Evolutionary conservation across 2,113 vertebrate species (phyloP).

Genomic region (Colossoma macropomum): DNA sequence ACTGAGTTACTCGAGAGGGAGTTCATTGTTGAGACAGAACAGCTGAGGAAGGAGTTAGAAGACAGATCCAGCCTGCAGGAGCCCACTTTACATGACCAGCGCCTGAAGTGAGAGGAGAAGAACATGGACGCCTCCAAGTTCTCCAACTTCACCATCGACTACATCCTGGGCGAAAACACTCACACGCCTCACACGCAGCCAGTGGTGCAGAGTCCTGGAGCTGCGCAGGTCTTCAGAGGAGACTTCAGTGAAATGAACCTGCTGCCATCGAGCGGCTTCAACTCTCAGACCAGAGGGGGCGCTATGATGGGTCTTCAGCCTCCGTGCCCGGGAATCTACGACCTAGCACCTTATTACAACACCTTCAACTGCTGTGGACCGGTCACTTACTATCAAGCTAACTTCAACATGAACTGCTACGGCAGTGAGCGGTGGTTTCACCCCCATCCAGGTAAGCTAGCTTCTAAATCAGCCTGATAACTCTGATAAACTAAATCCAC

Average conservation of each 20-base stretch:
- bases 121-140: conserved; percentile 55
- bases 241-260: not conserved
- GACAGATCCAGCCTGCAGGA: not conserved
- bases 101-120: not conserved
- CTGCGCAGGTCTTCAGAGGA: not conserved
- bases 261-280: conserved; percentile 35
- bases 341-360: conserved; percentile 10
- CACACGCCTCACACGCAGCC: conserved; percentile 15
- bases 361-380: conserved; percentile 34
- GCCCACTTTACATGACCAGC: not conserved
- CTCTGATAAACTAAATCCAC: not conserved
- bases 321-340: conserved; percentile 30
- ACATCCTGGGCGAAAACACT: conserved; percentile 67
- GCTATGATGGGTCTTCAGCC: conserved; percentile 38
- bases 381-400: conserved; percentile 42
- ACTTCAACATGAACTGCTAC: conserved; percentile 36
- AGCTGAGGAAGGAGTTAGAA: conserved; percentile 22
- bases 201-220: not conserved
- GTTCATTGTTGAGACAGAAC: conserved; percentile 20
- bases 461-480: too few relatives aligned
- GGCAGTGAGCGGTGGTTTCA: conserved; percentile 37
- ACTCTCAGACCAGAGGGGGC: conserved; percentile 15
- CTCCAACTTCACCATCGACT: conserved; percentile 74
- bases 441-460: conserved; percentile 30
- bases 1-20: conserved; percentile 11